These are phyloP conservation scores for Chrysolina haemoptera DNA, from an alignment of 2,888 invertebrate species.

Conservation along the genomic window DNA sequence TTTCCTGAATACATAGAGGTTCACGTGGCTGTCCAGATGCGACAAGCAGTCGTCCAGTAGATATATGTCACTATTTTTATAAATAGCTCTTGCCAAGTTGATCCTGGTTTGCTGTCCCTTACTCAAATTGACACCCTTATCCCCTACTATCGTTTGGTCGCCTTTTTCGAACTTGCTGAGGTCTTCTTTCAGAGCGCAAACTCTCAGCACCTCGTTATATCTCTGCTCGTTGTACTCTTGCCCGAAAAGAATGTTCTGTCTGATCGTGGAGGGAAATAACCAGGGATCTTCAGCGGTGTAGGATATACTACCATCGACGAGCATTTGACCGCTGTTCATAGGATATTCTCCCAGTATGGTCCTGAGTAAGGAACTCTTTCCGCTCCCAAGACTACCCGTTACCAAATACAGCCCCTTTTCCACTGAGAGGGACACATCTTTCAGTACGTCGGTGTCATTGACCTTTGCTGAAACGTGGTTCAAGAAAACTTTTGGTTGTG, in stretches of 20 bases:
- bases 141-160: conserved; percentile 74
- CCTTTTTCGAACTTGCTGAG: conserved; percentile 65
- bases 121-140: conserved; percentile 76
- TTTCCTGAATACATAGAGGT: conserved; percentile 55
- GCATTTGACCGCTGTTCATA: conserved; percentile 50
- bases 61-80: conserved; percentile 61
- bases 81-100: conserved; percentile 61
- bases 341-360: conserved; percentile 58
- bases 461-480: conserved; percentile 52
- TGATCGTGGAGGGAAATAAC: conserved; percentile 61
- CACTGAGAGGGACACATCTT: conserved; percentile 68
- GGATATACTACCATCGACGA: conserved; percentile 57
- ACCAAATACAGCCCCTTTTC: conserved; percentile 71
- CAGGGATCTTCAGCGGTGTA: conserved; percentile 63
- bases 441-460: conserved; percentile 63
- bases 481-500: conserved; percentile 42
- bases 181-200: conserved; percentile 72
- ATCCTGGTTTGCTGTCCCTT: conserved; percentile 72
- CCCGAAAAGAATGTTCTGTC: conserved; percentile 65
- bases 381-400: conserved; percentile 73
- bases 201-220: conserved; percentile 64
- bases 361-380: conserved; percentile 61
- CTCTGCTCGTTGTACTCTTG: conserved; percentile 61
- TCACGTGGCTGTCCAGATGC: conserved; percentile 58
- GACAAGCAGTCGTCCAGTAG: conserved; percentile 61